Conservation (phyloP, 2,888 invertebrate species). For the Colostygia pectinataria region DNA sequence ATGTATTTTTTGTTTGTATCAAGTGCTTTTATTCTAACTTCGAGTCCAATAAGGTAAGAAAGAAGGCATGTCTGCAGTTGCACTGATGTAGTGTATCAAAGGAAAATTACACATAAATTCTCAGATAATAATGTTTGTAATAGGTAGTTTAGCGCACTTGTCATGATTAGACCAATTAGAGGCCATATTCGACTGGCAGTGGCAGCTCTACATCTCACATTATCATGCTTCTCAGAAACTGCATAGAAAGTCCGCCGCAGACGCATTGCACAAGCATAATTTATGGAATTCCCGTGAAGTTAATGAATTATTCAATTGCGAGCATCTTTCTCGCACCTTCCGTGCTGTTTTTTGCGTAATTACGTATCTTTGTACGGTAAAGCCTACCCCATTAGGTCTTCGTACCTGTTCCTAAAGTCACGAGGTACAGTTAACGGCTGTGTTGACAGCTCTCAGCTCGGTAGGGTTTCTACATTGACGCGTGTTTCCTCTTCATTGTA, state of each 20-base stretch:
- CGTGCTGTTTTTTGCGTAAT: conserved; percentile 45
- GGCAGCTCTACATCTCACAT: conserved; percentile 13
- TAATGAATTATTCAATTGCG: conserved; percentile 57
- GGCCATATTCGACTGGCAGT: conserved; percentile 13
- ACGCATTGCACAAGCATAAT: conserved; percentile 32
- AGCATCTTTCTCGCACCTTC: conserved; percentile 43
- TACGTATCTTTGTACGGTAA: conserved; percentile 41
- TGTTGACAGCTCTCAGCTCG: conserved; percentile 47
- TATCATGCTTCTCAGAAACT: conserved; percentile 25
- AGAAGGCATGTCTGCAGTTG: no score
- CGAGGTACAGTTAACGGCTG: conserved; percentile 47
- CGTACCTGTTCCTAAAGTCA: conserved; percentile 6
- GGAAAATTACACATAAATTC: conserved; percentile 11
- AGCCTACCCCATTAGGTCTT: conserved; percentile 30
- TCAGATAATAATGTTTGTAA: conserved; percentile 11
- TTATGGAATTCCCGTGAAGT: conserved; percentile 47
- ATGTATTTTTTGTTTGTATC: no score
- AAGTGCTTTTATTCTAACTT: neutral
- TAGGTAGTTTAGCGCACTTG: conserved; percentile 10
- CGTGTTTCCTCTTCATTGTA: conserved; percentile 40
- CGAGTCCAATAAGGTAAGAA: neutral
- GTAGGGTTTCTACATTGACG: conserved; percentile 34
- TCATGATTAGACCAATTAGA: conserved; percentile 20
- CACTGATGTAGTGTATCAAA: conserved; percentile 4
- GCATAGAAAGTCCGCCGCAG: conserved; percentile 28